phyloP scores from a whole-genome alignment of 2,888 invertebrate species.

The Mongoloraphidia duomilia region DNA sequence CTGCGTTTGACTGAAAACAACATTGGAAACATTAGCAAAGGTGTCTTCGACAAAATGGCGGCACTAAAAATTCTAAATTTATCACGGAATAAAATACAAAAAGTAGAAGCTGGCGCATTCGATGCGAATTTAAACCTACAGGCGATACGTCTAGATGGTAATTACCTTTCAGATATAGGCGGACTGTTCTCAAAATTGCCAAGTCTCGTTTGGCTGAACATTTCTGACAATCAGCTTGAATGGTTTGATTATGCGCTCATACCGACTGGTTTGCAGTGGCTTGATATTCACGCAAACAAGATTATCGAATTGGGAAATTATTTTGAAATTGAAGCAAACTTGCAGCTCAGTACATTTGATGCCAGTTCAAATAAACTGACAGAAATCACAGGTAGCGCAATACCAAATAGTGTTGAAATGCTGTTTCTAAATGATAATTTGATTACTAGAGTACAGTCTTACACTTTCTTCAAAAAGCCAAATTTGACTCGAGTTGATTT shows the following conservation, averaged over 20 bases:
- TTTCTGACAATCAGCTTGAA: conserved; percentile 70
- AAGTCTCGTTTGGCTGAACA: conserved; percentile 71
- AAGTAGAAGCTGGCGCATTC: conserved; percentile 63
- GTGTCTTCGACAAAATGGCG: conserved; percentile 63
- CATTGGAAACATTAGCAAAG: conserved; percentile 64
- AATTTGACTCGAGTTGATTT: conserved; percentile 71
- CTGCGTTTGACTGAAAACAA: conserved; percentile 74
- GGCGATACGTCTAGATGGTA: conserved; percentile 68
- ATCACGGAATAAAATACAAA: conserved; percentile 68
- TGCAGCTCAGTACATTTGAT: conserved; percentile 66
- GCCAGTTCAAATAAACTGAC: conserved; percentile 68
- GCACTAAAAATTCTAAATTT: conserved; percentile 70
- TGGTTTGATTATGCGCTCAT: conserved; percentile 77
- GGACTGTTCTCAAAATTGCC: conserved; percentile 68
- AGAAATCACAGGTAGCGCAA: conserved; percentile 68
- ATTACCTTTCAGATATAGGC: conserved; percentile 63
- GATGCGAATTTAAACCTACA: conserved; percentile 63
- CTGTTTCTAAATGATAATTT: conserved; percentile 66
- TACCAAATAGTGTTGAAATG: conserved; percentile 70
- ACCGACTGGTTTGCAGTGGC: conserved; percentile 69
- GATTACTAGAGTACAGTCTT: conserved; percentile 70
- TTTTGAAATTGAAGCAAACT: conserved; percentile 66
- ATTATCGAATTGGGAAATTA: conserved; percentile 73
- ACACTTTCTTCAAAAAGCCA: conserved; percentile 75
- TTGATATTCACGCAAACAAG: conserved; percentile 73